Base-by-base conservation (phyloP, 2,797 vertebrate genomes). In the Falco columbarius region DNA sequence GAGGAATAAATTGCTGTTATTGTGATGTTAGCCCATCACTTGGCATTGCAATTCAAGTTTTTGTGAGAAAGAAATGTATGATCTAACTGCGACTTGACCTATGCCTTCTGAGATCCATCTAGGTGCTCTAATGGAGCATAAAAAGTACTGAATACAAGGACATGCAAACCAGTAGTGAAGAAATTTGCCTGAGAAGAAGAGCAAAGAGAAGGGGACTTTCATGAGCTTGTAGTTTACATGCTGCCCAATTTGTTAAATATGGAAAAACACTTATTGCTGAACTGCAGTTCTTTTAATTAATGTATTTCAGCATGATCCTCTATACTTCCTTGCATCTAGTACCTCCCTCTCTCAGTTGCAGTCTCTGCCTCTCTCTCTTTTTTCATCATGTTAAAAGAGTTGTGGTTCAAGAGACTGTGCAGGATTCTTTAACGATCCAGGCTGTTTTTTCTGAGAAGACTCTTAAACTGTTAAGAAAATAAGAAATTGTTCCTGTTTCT, bases 81-180 rank as follows among this genome's bases (percentile, higher is more conserved):
- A 98, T 98, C 98, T 98, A 98, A 98, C 98, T 98, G 97, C 98
- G 93, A 97, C 98, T 98, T 98, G 98, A 98, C 98, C 98, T 98
- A 80, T 98, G 98, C 97, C 98, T 98, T 98, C 97, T 17, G 92
- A 97, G 98, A 98, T 97, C 97, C 96, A 97, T 98, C 98, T 98
- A 98, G 98, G 98, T 98, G 97, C 98, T 98, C 97, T 98, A 98
- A 98, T 98, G 98, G 98, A 98, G 98, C 98, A 98, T 98, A 98
- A 98, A 98, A 98, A 97, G 95, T 97, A 93, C 75, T 94, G 96
- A 98, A 96, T 97, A 96, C 96, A 96, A 97, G 97, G 96, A 98
- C 89, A 97, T 97, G 98, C 97, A 98, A 98, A 98, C 97, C 32
- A 94, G 95, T 95, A 93, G 97, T 68, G 95, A 97, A 97, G 81